Base-by-base conservation (phyloP, 2,888 invertebrate genomes). In the Synergus umbraculus region DNA sequence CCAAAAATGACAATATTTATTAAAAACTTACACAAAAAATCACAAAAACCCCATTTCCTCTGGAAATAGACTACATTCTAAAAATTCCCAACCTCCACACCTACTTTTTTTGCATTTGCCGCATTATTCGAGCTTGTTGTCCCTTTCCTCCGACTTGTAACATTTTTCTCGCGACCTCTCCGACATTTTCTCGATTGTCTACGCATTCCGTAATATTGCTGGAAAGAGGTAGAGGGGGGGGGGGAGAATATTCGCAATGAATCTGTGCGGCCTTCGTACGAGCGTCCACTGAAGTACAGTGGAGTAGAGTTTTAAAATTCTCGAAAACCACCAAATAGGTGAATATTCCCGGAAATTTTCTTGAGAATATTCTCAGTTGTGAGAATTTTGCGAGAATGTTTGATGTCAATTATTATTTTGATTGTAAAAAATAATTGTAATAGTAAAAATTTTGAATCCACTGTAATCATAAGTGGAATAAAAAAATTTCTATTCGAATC, bases 201-300 rank as follows among this genome's bases (percentile, higher is more conserved):
- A 73, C 54, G 73, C 37, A 54, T 54, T 73, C 73, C 54, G 73
- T 8, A 54, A 29, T 54, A 73, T 37, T 73, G 69, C n/a, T 54
- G 54, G 49, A 44, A 60, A 58, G 73, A 79, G 65, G 29, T 3
- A 0, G 22, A 29, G 22, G 22, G 43, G 29, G 29, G 29, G 43
- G 29, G 29, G 29, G 43, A 58, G 58, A 18, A 66, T 66, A 60
- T 60, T 60, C 18, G 43, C 41, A 66, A 66, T 66, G 66, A 66
- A 66, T 77, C 65, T 77, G 76, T 76, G 79, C 76, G 78, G 49
- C 78, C 81, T 60, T 78, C 76, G 78, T 65, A n/a, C 65, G 54
- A 60, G 60, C 29, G 69, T 66, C 46, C 58, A 18, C 76, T 15
- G 58, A 64, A 54, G 73, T 78, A 65, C 67, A 54, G 69, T 73